Evolutionary conservation across 2,888 invertebrate genomes (phyloP).

Genomic region (Conomelus anceps): DNA sequence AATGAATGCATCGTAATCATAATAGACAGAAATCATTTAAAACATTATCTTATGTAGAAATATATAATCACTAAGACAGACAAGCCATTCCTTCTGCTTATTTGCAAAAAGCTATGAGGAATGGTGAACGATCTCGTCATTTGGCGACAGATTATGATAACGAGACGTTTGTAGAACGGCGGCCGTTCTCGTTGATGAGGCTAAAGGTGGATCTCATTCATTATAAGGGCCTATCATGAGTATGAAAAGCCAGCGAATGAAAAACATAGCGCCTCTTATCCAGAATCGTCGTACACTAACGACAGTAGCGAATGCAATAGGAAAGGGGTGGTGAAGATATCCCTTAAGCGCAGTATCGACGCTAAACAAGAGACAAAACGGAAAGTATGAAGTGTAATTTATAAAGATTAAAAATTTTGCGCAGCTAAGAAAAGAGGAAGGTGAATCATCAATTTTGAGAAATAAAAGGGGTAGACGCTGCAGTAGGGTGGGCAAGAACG

Average conservation of each 20-base stretch:
- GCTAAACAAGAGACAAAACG: background rate
- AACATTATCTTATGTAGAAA: background rate
- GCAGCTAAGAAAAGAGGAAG: background rate
- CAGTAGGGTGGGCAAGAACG: background rate
- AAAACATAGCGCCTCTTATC: background rate
- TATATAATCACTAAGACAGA: background rate
- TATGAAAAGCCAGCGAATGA: background rate
- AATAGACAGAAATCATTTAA: too few species aligned
- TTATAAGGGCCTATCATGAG: background rate
- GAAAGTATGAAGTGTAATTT: conserved; percentile 13
- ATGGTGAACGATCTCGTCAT: background rate
- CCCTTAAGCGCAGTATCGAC: background rate
- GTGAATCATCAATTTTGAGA: background rate
- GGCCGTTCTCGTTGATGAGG: background rate
- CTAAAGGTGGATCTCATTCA: background rate
- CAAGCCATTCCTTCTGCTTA: background rate
- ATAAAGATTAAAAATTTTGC: conserved; percentile 4
- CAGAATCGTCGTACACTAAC: background rate
- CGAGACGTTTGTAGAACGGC: background rate
- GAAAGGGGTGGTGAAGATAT: background rate
- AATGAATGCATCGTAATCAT: too few species aligned
- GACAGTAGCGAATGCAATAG: background rate
- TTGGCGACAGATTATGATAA: background rate
- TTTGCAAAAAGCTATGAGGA: background rate
- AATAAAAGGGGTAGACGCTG: background rate